These are phyloP conservation scores for Tokudaia tokunoshimensis DNA, from an alignment of 2,797 vertebrate genomes.

Conservation along the genomic window DNA sequence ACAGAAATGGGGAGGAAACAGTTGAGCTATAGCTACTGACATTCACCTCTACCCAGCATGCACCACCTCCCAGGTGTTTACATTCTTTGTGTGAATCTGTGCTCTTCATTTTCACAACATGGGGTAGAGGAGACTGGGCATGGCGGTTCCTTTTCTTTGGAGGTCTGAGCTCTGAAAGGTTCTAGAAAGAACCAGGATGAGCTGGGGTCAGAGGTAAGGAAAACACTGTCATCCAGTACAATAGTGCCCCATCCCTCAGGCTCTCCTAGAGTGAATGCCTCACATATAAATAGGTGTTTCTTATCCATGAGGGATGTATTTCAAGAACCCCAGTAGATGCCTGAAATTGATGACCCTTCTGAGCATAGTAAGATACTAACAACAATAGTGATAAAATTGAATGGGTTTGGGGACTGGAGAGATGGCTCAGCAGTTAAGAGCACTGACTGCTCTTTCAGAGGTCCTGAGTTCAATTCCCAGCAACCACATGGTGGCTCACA, in stretches of 20 bases:
- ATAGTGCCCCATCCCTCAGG: rapidly evolving
- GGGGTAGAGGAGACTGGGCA: too few species aligned
- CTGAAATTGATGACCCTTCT: neutral
- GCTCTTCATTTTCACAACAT: neutral
- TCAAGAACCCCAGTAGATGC: neutral
- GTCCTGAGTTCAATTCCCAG: too few species aligned
- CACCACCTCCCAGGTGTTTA: neutral
- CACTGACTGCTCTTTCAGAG: too few species aligned
- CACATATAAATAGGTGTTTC: neutral
- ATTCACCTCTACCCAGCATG: neutral
- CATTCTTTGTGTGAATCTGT: neutral
- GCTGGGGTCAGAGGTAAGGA: neutral
- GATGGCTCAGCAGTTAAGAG: too few species aligned
- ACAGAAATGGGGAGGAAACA: too few species aligned
- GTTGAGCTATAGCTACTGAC: rapidly evolving
- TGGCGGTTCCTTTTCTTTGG: neutral
- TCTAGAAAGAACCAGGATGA: neutral
- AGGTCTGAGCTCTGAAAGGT: neutral
- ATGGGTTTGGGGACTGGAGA: neutral
- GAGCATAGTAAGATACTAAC: neutral
- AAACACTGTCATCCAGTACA: rapidly evolving
- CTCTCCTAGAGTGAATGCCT: neutral
- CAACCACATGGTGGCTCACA: too few species aligned
- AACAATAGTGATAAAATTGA: neutral
- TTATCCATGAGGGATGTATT: neutral